Base-by-base conservation (phyloP, 2,797 vertebrate species). In the Girardinus metallicus region DNA sequence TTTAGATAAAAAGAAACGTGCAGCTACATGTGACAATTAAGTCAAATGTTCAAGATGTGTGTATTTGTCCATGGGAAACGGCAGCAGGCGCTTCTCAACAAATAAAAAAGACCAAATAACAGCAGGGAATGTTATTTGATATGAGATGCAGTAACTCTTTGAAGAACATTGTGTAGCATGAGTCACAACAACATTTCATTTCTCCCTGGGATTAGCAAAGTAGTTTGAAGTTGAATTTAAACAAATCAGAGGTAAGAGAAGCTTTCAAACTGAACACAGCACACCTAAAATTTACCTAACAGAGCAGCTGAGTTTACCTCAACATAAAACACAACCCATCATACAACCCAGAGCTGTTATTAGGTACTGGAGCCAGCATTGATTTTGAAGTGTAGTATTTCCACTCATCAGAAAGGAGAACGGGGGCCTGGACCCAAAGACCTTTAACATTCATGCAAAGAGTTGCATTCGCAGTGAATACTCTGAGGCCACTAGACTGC, bases 401-500 rank as follows among this genome's bases (percentile, higher is more conserved):
- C 73, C 23, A 46, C 62, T 70, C 10, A 6, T 49, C 44, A 72
- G 53, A 81, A 72, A 11, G 46, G 41, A 76, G 75, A 64, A 72
- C 77, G 18, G 39, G 57, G 47, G 55, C 81, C 73, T 43, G 44
- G 49, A 66, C 41, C 47, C 49, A 31, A 8, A 46, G 79, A 26
- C 66, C 77, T 83, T 60, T 75, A 83, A 76, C 60, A 49, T 51
- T 31, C 60, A 57, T 23, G 55, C 51, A 70, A 70, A 76, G 72
- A 73, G 51, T 51, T 84, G 64, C 15, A 51, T 77, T 79, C 82
- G 73, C 73, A 57, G 74, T 70, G 80, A 82, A 82, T 55, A 80
- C 73, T 74, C 51, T 41, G 73, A 79, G 81, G 87, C 60, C 77
- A 83, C 84, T 81, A 73, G 73, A 86, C 74, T 75, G 78, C 79